These are phyloP conservation scores for Crenuchus spilurus DNA, from an alignment of 2,797 vertebrate species.

Conservation along the genomic window DNA sequence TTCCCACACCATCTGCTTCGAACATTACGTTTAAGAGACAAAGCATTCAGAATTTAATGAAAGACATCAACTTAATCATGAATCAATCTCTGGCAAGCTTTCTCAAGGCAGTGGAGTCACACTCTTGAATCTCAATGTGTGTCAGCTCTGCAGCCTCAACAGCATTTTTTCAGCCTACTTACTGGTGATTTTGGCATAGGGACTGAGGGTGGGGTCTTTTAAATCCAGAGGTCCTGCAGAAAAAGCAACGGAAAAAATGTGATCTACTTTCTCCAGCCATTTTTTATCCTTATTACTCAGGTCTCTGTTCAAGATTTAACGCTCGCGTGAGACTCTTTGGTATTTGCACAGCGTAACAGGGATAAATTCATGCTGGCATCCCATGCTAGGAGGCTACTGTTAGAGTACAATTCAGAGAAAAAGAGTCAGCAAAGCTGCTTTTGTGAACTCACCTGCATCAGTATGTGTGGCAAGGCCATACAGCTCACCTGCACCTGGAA, in stretches of 20 bases:
- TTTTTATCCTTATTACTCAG: conserved; percentile 5
- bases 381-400: conserved; percentile 16
- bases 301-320: background rate
- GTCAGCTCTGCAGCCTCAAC: background rate
- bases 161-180: conserved; percentile 24
- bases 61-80: too few species aligned
- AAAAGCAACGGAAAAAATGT: conserved; percentile 25
- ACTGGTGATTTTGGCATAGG: conserved; percentile 63
- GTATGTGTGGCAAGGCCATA: conserved; percentile 31
- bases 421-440: background rate
- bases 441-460: conserved; percentile 37
- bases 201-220: conserved; percentile 51
- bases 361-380: background rate
- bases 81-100: background rate
- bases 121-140: background rate
- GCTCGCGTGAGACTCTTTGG: background rate
- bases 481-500: conserved; percentile 40
- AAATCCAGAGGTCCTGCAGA: conserved; percentile 52
- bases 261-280: background rate
- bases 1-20: conserved; percentile 21
- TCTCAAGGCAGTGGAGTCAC: background rate
- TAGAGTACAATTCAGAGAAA: background rate
- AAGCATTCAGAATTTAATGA: background rate
- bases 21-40: background rate
- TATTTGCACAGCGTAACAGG: conserved; percentile 14